Evolutionary conservation across 2,113 vertebrate species (phyloP), one percentile per base, ranked within the genome.

Genomic region (Epinephelus fuscoguttatus): DNA sequence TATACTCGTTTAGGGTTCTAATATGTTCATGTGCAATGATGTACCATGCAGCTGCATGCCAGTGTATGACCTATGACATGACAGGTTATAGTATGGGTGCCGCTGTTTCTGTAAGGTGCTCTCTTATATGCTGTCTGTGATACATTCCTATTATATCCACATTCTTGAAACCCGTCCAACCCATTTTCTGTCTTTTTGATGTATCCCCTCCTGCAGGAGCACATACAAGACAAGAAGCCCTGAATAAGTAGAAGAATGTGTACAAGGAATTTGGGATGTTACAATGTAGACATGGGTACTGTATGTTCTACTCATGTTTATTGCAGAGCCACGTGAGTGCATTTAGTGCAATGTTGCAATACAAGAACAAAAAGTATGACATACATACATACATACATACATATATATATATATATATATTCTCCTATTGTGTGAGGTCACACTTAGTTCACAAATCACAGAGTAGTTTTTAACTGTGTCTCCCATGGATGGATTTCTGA

Each of bases 111-210:
- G 33, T 25, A 2, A 27, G n/a, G 27, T 18, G 70, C 37, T 50
- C 52, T 52, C 30, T 60, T 33, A 63, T 45, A 75, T 49, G 23
- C 56, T 19, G 71, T 23, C 55, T 60, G 6, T 45, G 45, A 23
- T 56, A 70, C 64, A 47, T 63, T 45, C 42, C 56, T 59, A 14
- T 70, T n/a, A 50, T 47, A 21, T 61, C 30, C 49, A 74, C 76
- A 80, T 70, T 75, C 57, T 59, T 75, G 63, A 70, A 70, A 50
- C n/a, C 13, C 49, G 14, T 27, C 57, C 66, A 80, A 50, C 18
- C 30, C 6, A 62, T 62, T n/a, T 37, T 42, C 2, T 37, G 13
- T 14, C 45, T 57, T 12, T 79, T 75, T 80, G 50, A 80, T 69
- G 45, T 70, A 50, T 50, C 56, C 30, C 64, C 27, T 30, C 63